Evolutionary conservation across 2,797 vertebrate species (phyloP).

Genomic region (Discoglossus pictus): DNA sequence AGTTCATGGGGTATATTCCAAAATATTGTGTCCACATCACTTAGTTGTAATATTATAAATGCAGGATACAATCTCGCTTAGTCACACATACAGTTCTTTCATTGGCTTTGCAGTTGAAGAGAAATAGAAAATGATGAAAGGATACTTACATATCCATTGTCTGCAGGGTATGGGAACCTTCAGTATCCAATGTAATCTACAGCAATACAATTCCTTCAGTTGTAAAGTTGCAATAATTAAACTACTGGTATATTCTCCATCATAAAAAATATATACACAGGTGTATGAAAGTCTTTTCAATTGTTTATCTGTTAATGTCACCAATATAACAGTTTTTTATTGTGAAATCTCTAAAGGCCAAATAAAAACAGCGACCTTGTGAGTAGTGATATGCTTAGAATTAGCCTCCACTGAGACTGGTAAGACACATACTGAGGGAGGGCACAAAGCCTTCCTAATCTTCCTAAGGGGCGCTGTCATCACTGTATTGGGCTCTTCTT

Average conservation of each 20-base stretch:
- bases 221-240: no score
- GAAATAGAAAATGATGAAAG: no score
- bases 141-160: conserved; percentile 52
- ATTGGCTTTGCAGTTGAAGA: no score
- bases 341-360: not conserved
- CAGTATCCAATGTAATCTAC: conserved; percentile 23
- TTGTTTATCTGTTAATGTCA: not conserved
- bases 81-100: no score
- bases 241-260: no score
- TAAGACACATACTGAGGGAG: not conserved
- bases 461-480: conserved; percentile 16
- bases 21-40: no score
- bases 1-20: no score
- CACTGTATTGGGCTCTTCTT: conserved; percentile 39
- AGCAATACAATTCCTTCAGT: not conserved
- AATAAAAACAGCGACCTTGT: not conserved
- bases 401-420: conserved; percentile 13
- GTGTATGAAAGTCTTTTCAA: not conserved
- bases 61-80: no score
- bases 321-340: not conserved
- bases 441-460: not conserved
- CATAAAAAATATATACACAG: no score
- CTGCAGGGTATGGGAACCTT: conserved; percentile 8
- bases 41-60: no score
- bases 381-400: not conserved